Percentiles rank a stretch among this genome's conserved stretches.
Evolutionary conservation across 2,797 vertebrate species (phyloP).

Genomic region (Podarcis siculus): DNA sequence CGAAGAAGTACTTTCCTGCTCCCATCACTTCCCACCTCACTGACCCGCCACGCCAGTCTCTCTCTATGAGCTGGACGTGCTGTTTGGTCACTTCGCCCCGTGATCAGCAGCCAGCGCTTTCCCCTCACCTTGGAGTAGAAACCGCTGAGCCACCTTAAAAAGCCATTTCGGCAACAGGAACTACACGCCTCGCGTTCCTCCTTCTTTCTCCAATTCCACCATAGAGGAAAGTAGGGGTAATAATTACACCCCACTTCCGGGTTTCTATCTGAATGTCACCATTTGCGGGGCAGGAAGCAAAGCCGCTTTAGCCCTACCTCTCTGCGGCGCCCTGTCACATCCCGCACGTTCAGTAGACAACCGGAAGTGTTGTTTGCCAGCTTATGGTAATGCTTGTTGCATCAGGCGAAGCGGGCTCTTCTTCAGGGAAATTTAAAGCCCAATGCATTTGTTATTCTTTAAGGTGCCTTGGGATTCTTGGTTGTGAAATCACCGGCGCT

Average conservation of each 20-base stretch:
- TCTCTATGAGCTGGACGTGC: neutral
- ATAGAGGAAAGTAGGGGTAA: neutral
- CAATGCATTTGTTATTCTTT: neutral
- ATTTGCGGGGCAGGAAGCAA: neutral
- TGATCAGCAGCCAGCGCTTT: no score
- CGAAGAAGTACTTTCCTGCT: no score
- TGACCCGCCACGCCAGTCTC: neutral
- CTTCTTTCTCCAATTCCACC: fast-evolving
- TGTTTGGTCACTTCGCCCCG: no score
- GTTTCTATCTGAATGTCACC: neutral
- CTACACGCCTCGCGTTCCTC: fast-evolving
- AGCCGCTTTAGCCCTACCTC: neutral
- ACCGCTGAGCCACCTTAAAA: fast-evolving
- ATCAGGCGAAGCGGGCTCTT: neutral
- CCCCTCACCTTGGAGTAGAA: fast-evolving
- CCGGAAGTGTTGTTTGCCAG: neutral
- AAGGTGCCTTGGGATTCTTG: neutral
- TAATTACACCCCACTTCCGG: fast-evolving
- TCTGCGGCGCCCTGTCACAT: neutral
- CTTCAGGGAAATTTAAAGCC: neutral
- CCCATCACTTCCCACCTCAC: fast-evolving
- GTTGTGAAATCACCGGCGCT: neutral
- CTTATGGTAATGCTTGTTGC: neutral
- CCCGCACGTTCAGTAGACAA: no score
- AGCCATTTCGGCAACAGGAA: neutral